These are phyloP conservation scores for Lindbergichthys nudifrons DNA, from an alignment of 2,797 vertebrate genomes.

Conservation along the genomic window DNA sequence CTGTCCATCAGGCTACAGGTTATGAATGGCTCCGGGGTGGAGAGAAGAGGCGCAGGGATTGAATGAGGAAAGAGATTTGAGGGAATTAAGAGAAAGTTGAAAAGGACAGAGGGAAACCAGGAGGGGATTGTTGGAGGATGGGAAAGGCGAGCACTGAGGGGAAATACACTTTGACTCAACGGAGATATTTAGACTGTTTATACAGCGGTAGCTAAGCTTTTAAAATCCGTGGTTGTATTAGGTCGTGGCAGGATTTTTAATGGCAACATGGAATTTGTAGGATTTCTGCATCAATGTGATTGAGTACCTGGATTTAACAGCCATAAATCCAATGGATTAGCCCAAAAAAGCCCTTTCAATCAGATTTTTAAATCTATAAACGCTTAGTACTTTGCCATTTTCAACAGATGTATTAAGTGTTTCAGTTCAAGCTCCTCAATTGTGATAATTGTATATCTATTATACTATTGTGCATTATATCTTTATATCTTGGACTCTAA, in stretches of 20 bases:
- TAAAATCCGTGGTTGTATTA: not conserved
- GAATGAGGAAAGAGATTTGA: conserved; percentile 1
- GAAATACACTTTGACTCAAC: not conserved
- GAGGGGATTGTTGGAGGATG: conserved; percentile 16
- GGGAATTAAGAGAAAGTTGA: conserved; percentile 46
- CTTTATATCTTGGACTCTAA: not conserved
- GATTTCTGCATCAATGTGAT: conserved; percentile 30
- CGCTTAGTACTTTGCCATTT: not conserved
- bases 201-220: not conserved
- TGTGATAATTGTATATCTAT: not conserved
- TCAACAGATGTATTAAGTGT: not conserved
- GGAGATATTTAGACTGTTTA: not conserved
- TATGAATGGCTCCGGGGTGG: conserved; percentile 8
- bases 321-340: conserved; percentile 26
- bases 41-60: not conserved
- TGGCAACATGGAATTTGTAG: not conserved
- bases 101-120: conserved; percentile 28
- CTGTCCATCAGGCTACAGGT: conserved; percentile 40
- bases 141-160: conserved; percentile 11
- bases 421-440: not conserved
- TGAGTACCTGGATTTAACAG: conserved; percentile 22
- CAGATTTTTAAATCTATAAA: conserved; percentile 1
- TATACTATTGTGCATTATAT: not conserved
- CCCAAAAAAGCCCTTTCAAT: conserved; percentile 1
- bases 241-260: not conserved